Evolutionary conservation across 2,113 vertebrate genomes (phyloP), one percentile per base, ranked within the genome.

Genomic region (Hylia prasina): DNA sequence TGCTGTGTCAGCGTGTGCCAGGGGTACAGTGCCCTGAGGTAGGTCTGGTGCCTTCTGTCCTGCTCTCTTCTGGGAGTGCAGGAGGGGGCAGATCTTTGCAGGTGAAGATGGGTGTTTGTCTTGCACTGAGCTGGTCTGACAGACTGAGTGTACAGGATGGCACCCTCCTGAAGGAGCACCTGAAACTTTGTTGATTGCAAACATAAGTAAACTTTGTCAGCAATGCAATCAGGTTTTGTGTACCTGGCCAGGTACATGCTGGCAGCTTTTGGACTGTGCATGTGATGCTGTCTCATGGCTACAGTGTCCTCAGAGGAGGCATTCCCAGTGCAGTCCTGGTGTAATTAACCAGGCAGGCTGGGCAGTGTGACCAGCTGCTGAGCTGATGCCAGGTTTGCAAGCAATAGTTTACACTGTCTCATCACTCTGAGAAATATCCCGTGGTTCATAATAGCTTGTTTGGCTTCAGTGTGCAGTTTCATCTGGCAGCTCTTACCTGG

Each of bases 1-100:
- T 99, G 99, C 94, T 99, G 99, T 3, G 99, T 99, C 96, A 99
- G 99, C 4, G 98, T 99, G 88, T 99, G 99, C 97, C 99, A 99
- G 96, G 99, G 99, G 2, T 99, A 99, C 98, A 99, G 99, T 1
- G 99, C 99, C 1, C 98, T 99, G 65, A 99, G 99, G 99, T 99
- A 96, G 96, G 99, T 97, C 39, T 47, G 6, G 15, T 78, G 35
- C 10, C 21, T 69, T 27, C 11, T 0, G 0, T 39, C 42, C 57
- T 45, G 17, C 18, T 61, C 25, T 57, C 12, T 54, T 48, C 22
- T 72, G 33, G 33, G 14, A 30, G 4, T 30, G n/a, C 13, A 64
- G 16, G 13, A 56, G 19, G 13, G n/a, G 21, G 13, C 45, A 70
- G 31, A 7, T 37, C 15, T 54, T 45, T 31, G 58, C 33, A 9